Base-by-base conservation (phyloP, 2,113 vertebrate genomes). In the Dicaeum eximium region DNA sequence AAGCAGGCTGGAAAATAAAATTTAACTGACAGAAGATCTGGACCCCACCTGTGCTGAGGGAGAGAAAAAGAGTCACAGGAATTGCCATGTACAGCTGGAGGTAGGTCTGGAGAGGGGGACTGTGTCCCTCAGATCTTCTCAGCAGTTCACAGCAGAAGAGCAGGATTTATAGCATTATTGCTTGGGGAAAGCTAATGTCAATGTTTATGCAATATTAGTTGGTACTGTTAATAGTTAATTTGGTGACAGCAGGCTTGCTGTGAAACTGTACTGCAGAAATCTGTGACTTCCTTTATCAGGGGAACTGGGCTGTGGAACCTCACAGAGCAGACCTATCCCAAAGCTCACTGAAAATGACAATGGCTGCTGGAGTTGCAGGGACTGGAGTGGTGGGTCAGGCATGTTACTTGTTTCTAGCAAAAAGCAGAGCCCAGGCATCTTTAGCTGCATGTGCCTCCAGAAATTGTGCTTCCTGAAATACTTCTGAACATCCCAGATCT, bases 321-420 rank as follows among this genome's bases (percentile, higher is more conserved):
- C 35, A 21, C 27, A 11, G 11, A 24, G 7, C 40, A 86, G 57
- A 21, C 28, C 56, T 22, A 11, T 37, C 62, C 77, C 77, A 72
- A 67, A 91, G 40, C 57, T 57, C 27, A 0, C 40, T 35, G 38
- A 54, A 40, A 10, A 25, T n/a, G 50, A n/a, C 1, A 23, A 1
- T 0, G 2, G 20, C 73, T 91, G 25, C 51, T 9, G 13, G 60
- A 31, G 28, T 53, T 0, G 0, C 14, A 28, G 57, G 30, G 31
- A 37, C 6, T 21, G 31, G 28, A 47, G 45, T 3, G 1, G 12
- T 28, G 50, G 33, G 40, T 11, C 37, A 28, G 37, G 37, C 13
- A 7, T 2, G 2, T 30, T 75, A 44, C 10, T 69, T 67, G 31
- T 64, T 85, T 75, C 37, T 70, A 74, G n/a, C 47, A 84, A 67